A percentile compares a stretch with the other conserved stretches of the same genome.
These are phyloP conservation scores for Pelecanoides urinatrix DNA, from an alignment of 2,113 vertebrate species.

Conservation along the genomic window DNA sequence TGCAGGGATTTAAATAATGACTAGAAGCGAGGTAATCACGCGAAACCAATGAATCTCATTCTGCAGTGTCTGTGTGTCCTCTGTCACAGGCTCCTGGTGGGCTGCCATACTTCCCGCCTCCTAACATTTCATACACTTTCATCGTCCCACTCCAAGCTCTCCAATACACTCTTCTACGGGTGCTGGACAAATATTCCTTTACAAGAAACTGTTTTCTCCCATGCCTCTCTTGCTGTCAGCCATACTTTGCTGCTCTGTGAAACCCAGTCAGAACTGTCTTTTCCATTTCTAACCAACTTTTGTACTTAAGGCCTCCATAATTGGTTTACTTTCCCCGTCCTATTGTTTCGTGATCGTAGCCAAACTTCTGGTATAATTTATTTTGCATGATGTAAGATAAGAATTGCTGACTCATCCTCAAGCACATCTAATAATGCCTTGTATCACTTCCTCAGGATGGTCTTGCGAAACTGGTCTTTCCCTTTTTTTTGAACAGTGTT, in stretches of 20 bases:
- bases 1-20: background rate
- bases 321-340: background rate
- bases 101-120: background rate
- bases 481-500: background rate
- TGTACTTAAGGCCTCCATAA: background rate
- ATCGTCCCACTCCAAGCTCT: background rate
- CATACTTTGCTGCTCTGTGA: background rate
- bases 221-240: background rate
- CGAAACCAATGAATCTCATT: background rate
- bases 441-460: slow-evolving; percentile 33
- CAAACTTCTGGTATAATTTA: background rate
- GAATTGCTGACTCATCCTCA: background rate
- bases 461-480: background rate
- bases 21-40: background rate
- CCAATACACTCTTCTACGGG: background rate
- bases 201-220: background rate
- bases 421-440: background rate
- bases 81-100: background rate
- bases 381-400: background rate
- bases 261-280: background rate
- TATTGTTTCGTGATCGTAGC: background rate
- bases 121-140: background rate
- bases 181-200: background rate
- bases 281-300: background rate
- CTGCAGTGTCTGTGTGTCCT: background rate